Evolutionary conservation across 2,113 vertebrate genomes (phyloP), one percentile per base, ranked within the genome.

Genomic region (Asarcornis scutulata): DNA sequence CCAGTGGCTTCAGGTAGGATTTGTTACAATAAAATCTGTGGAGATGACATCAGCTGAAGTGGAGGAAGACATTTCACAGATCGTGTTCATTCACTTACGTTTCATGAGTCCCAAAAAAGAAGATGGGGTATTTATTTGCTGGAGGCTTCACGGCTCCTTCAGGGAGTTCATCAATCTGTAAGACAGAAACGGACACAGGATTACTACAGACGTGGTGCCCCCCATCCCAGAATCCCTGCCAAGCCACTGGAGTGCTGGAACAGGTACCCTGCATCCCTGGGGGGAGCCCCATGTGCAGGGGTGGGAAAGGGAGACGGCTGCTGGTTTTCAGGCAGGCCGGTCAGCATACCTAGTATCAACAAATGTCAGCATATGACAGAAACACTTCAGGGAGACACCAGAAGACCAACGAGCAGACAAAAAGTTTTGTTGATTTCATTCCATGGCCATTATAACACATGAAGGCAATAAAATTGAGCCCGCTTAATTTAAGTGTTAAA

Each of bases 61-160:
- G 46, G 22, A 84, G 40, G 67, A 63, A 18, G 53, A 23, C 7
- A 44, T 48, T 85, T 88, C 67, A 86, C 34, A 71, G 38, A 44
- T 66, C 40, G 13, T 1, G 2, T 50, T 81, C 38, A 44, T 73
- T 80, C 81, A 98, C 99, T 97, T 98, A 99, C 99, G 99, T 99
- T 98, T 99, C 99, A 40, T 99, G 99, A 89, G 99, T 99, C 92
- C 99, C 99, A 26, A 99, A 99, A 98, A 99, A 99, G 98, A 99
- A 99, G 98, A 99, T 99, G 56, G 99, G 99, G 64, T 99, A 99
- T 95, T 99, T 99, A 97, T 99, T 99, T 97, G 99, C 99, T 80
- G 99, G 99, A 60, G 99, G 99, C 94, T 99, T 99, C 97, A 99
- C 99, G 0, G 99, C 99, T 97, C 99, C 99, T 95, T 99, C 99